phyloP scores from a whole-genome alignment of 1,140 invertebrate genomes.

The Bilobella aurantiaca region DNA sequence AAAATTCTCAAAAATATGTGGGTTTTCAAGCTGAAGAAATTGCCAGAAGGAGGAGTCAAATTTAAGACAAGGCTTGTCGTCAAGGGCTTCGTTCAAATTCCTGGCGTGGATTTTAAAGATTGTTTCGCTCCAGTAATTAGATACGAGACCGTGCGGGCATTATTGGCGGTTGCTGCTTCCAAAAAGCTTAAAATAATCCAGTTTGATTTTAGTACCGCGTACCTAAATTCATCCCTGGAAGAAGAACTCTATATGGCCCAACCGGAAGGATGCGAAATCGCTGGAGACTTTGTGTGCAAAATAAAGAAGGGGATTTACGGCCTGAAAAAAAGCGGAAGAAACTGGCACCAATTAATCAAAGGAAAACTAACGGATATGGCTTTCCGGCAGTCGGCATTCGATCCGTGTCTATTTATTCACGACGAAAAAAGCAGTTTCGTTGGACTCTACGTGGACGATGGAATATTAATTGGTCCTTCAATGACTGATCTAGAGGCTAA shows the following conservation, averaged over 20 bases:
- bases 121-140: constrained; percentile 41
- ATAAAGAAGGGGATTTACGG: constrained; percentile 41
- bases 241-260: constrained; percentile 40
- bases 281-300: constrained; percentile 37
- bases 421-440: background rate
- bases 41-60: constrained; percentile 11
- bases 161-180: constrained; percentile 22
- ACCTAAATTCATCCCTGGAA: constrained; percentile 39
- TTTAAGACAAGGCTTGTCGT: constrained; percentile 39
- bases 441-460: background rate
- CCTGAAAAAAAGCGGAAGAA: constrained; percentile 38
- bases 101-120: constrained; percentile 40
- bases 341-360: constrained; percentile 35
- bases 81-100: constrained; percentile 38
- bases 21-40: constrained; percentile 21
- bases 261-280: constrained; percentile 37
- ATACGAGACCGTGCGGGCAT: constrained; percentile 28
- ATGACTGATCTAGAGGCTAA: background rate
- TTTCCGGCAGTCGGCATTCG: background rate
- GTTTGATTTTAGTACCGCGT: constrained; percentile 40
- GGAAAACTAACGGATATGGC: background rate
- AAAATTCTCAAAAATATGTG: constrained; percentile 16
- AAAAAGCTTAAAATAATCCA: constrained; percentile 36
- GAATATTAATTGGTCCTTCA: background rate
- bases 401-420: background rate